Evolutionary conservation across 37 sponge, comb jelly and placozoan species (phyloP).

Genomic region (Hormiphora californensis): DNA sequence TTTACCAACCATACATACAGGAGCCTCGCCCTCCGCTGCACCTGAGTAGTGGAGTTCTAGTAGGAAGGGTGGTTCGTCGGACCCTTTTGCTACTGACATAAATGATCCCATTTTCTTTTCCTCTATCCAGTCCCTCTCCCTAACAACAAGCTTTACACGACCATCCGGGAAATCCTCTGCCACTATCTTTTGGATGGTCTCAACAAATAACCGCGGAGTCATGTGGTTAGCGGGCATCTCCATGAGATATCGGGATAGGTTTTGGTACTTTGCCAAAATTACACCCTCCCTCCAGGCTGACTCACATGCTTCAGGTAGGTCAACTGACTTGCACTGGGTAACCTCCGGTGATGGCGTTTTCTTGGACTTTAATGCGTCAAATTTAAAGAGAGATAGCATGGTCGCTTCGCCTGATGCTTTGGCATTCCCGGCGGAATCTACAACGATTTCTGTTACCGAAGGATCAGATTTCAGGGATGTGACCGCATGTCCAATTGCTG

Average conservation of each 20-base stretch:
- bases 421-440: not conserved
- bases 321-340: not conserved
- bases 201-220: constrained; percentile 80
- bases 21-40: constrained; percentile 18
- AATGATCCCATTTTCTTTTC: constrained; percentile 79
- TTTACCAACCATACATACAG: constrained; percentile 79
- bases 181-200: constrained; percentile 54
- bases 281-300: constrained; percentile 65
- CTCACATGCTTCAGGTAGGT: not conserved
- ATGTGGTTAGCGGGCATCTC: constrained; percentile 81
- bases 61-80: constrained; percentile 73
- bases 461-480: not conserved
- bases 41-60: constrained; percentile 71
- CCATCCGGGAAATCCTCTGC: not conserved
- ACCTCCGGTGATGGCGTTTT: constrained; percentile 26
- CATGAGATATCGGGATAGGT: constrained; percentile 80
- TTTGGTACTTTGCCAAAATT: constrained; percentile 68
- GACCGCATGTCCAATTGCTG: too few relatives aligned
- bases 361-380: constrained; percentile 62
- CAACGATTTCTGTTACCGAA: not conserved
- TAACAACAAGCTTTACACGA: not conserved
- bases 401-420: constrained; percentile 73
- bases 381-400: constrained; percentile 59
- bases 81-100: constrained; percentile 77
- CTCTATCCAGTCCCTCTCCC: constrained; percentile 68